These are phyloP conservation scores for Equus przewalskii DNA, from an alignment of 2,113 vertebrate species.

Conservation along the genomic window DNA sequence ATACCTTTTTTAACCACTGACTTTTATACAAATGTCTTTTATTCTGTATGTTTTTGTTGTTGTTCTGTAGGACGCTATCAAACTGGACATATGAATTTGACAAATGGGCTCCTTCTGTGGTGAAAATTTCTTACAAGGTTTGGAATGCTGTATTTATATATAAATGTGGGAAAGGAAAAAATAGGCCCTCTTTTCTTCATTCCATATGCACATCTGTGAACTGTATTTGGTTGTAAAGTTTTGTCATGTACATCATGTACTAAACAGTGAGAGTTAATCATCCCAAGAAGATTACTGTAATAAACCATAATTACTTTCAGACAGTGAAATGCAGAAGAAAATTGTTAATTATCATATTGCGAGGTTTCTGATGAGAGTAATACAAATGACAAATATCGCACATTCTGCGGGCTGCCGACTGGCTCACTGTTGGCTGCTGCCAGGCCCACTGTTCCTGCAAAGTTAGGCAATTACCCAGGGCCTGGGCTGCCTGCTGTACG, in stretches of 20 bases:
- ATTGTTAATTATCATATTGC: constrained; percentile 80
- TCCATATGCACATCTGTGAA: constrained; percentile 73
- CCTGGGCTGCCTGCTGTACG: fast-evolving
- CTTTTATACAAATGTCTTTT: constrained; percentile 11
- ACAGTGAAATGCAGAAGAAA: constrained; percentile 84
- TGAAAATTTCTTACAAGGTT: constrained; percentile 99
- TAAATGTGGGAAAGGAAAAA: constrained; percentile 64
- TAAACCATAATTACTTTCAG: constrained; percentile 83
- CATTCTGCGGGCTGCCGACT: constrained; percentile 24
- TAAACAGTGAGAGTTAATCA: constrained; percentile 80
- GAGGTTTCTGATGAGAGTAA: constrained; percentile 79
- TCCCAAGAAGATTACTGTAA: constrained; percentile 76
- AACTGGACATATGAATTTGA: constrained; percentile 99
- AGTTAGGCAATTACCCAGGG: constrained; percentile 14
- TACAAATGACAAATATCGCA: constrained; percentile 67
- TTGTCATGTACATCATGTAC: constrained; percentile 75
- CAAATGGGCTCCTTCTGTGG: constrained; percentile 98
- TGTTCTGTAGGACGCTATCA: constrained; percentile 94
- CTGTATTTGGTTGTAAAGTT: constrained; percentile 74
- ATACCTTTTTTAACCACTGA: constrained; percentile 20
- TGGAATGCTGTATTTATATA: constrained; percentile 80
- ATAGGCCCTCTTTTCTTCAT: constrained; percentile 57
- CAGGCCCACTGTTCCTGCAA: neutral
- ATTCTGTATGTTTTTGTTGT: neutral
- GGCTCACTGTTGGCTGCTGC: neutral